Evolutionary conservation across 1,140 invertebrate genomes (phyloP), one percentile per base, ranked within the genome.

Genomic region (Andricus grossulariae): DNA sequence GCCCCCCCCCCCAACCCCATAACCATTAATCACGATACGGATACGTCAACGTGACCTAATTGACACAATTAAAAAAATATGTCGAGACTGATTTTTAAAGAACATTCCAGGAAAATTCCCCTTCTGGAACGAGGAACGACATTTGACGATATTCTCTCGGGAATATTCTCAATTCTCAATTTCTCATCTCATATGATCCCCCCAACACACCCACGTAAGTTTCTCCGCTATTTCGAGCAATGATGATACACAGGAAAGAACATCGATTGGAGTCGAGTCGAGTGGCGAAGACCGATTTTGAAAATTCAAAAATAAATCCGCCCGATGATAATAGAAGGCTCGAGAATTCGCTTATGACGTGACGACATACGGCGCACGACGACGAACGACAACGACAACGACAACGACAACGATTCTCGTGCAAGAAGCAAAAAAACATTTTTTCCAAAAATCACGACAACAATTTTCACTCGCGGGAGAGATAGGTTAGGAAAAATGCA

Each of bases 191-290:
- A 66, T 25, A 32, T 66, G 25, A 45, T 66, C 25, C 66, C 25
- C 66, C 66, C 39, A 60, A 54, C 71, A 72, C 82, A 84, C 82
- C 83, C 77, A 84, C 83, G 78, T 82, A 75, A 74, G 72, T 82
- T 77, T 74, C 74, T 72, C 71, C 72, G 80, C 84, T 85, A 85
- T 85, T 85, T 85, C 80, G 83, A 79, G 84, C 77, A 79, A 78
- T 82, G 81, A 84, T 85, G 80, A 79, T 72, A 80, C 74, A 77
- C 39, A 72, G 52, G 32, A 57, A 76, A 21, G 74, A 71, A 51
- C 39, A 75, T 57, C 73, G 55, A 74, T 74, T 55, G n/a, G n/a
- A n/a, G n/a, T n/a, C n/a, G 32, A 18, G 19, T 45, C 11, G 19
- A 66, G 25, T n/a, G n/a, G n/a, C 21, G 16, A 72, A 72, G 13